Evolutionary conservation across 2,113 vertebrate genomes (phyloP).

Genomic region (Junco hyemalis): DNA sequence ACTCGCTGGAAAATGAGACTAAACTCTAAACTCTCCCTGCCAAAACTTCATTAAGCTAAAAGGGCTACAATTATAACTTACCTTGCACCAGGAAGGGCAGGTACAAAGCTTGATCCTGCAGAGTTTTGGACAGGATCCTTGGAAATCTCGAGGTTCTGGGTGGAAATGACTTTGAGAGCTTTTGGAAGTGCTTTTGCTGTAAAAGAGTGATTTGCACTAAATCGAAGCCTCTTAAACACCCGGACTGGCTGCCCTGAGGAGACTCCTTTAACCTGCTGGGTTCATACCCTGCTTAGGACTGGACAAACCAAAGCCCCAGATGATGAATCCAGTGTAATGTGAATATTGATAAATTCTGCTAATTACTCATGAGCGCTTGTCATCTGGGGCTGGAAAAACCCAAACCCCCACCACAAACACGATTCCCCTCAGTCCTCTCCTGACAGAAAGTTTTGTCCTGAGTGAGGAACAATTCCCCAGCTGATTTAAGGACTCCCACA

Average conservation of each 20-base stretch:
- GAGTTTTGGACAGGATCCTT: background rate
- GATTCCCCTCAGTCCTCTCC: background rate
- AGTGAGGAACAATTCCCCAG: background rate
- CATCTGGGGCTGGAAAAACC: background rate
- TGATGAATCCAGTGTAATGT: background rate
- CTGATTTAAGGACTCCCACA: background rate
- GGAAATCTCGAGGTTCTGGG: background rate
- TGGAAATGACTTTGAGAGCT: background rate
- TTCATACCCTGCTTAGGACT: background rate
- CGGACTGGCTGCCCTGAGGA: background rate
- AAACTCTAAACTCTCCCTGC: background rate
- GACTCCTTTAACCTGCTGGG: background rate
- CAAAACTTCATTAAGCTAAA: background rate
- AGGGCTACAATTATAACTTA: background rate
- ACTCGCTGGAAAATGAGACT: background rate
- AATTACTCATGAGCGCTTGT: background rate
- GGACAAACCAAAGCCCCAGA: background rate
- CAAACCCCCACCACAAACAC: background rate
- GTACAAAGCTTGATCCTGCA: background rate
- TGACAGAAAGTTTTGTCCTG: constrained; percentile 3
- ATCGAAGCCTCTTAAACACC: background rate
- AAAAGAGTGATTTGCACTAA: background rate
- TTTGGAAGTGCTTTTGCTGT: background rate
- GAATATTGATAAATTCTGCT: background rate
- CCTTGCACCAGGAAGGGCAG: background rate